These are phyloP conservation scores for Potamilus streckersoni DNA, from an alignment of 1,140 invertebrate species.

Conservation along the genomic window DNA sequence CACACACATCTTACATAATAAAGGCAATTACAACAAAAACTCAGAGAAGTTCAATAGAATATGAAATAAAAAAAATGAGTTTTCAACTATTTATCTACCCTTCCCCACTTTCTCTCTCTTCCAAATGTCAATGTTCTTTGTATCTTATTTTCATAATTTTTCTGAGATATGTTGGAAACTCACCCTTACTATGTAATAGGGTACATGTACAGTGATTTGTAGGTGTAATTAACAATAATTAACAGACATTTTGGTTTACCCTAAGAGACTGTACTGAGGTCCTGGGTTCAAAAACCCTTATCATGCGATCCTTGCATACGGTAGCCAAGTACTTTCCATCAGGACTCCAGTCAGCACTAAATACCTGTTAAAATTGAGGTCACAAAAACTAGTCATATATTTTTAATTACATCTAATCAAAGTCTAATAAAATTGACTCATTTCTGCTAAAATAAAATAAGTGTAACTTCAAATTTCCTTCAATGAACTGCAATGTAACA, in stretches of 20 bases:
- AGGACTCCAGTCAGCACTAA: conserved; percentile 90
- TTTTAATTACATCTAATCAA: neutral
- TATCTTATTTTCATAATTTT: no score
- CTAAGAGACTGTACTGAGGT: conserved; percentile 74
- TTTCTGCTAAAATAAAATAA: neutral
- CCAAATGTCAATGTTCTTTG: no score
- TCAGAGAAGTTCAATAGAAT: no score
- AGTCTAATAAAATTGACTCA: neutral
- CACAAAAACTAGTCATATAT: neutral
- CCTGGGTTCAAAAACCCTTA: conserved; percentile 85
- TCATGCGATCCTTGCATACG: conserved; percentile 88
- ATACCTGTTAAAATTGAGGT: conserved; percentile 73
- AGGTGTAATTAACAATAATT: neutral
- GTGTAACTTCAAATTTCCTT: neutral
- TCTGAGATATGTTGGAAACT: no score
- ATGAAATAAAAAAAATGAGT: no score
- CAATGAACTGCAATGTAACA: neutral
- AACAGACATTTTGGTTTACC: conserved; percentile 36
- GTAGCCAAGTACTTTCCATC: conserved; percentile 87
- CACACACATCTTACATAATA: no score
- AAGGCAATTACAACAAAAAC: no score
- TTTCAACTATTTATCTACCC: no score
- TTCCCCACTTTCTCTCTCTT: no score
- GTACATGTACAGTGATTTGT: neutral
- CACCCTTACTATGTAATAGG: neutral